A percentile compares a stretch with the other conserved stretches of the same genome.
These are phyloP conservation scores for Urechis unicinctus DNA, from an alignment of 2,888 invertebrate species.

Conservation along the genomic window DNA sequence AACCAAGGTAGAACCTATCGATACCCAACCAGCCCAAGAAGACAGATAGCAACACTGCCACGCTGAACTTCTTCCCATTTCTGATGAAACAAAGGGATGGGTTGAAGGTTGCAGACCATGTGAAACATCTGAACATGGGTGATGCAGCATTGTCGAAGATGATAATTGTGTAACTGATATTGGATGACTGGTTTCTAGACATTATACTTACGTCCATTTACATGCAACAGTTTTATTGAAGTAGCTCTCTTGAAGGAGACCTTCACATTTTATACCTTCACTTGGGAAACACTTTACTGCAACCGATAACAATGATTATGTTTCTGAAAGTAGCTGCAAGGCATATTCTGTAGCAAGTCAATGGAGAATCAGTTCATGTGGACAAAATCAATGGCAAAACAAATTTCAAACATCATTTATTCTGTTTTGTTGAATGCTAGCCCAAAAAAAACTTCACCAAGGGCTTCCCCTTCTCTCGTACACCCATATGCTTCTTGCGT, in stretches of 20 bases:
- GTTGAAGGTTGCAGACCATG: background rate
- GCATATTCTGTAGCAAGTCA: no score
- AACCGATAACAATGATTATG: constrained; percentile 5
- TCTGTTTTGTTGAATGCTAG: no score
- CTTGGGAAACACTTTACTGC: constrained; percentile 67
- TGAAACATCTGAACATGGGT: no score
- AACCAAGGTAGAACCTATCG: constrained; percentile 96
- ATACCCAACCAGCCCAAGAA: constrained; percentile 97
- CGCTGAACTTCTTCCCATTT: constrained; percentile 89
- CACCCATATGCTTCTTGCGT: constrained; percentile 85
- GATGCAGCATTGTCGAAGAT: background rate
- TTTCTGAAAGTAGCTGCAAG: background rate
- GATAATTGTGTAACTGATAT: background rate
- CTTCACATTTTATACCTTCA: constrained; percentile 71
- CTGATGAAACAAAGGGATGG: constrained; percentile 53
- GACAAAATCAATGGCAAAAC: no score
- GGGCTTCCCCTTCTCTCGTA: no score
- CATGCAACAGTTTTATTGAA: constrained; percentile 80
- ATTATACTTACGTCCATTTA: constrained; percentile 81
- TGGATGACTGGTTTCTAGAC: background rate
- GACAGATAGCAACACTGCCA: constrained; percentile 83
- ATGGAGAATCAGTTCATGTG: no score
- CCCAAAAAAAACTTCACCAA: no score
- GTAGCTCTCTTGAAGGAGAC: constrained; percentile 68
- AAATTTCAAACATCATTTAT: no score